Base-by-base conservation (phyloP, 2,888 invertebrate genomes). In the Tachina grossa region DNA sequence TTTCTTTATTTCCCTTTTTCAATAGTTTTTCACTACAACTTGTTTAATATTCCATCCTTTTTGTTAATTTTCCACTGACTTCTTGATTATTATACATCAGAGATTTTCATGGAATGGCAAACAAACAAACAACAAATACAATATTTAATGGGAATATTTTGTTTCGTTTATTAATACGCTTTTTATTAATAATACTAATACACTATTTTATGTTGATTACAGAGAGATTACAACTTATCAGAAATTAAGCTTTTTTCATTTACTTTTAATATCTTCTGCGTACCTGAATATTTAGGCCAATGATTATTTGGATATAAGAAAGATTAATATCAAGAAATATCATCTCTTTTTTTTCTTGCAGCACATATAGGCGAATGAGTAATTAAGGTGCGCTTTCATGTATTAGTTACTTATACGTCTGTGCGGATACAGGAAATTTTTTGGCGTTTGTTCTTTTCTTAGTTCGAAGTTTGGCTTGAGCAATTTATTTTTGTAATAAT, bases 41-140 rank as follows among this genome's bases (percentile, higher is more conserved):
- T 49, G 2, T 69, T 74, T 57, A 39, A 57, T 78, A 61, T 74
- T 72, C 13, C 63, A 22, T 57, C 31, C n/a, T 68, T 69, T 55
- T 59, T 75, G 69, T 82, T 82, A 82, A 82, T 82, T 79, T 85
- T 75, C 82, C 59, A 75, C 51, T 79, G 78, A 75, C 71, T 75
- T 85, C 55, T 71, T 74, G 45, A 65, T 57, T n/a, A 45, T 69
- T 71, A 85, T 66, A 78, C 85, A 75, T 82, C 82, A 75, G 41
- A 65, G 78, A 82, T 75, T 81, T 69, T 78, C 53, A 71, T 66
- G 72, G 49, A 66, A 51, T 61, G 19, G 43, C 41, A 69, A 76
- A 72, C 22, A 83, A 55, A 43, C 13, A 53, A 16, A 74, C 51
- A 47, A 43, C n/a, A 59, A 47, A 43, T 45, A 19, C 14, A 41